Base-by-base conservation (phyloP, 2,113 vertebrate species). In the Syngnathus typhle region DNA sequence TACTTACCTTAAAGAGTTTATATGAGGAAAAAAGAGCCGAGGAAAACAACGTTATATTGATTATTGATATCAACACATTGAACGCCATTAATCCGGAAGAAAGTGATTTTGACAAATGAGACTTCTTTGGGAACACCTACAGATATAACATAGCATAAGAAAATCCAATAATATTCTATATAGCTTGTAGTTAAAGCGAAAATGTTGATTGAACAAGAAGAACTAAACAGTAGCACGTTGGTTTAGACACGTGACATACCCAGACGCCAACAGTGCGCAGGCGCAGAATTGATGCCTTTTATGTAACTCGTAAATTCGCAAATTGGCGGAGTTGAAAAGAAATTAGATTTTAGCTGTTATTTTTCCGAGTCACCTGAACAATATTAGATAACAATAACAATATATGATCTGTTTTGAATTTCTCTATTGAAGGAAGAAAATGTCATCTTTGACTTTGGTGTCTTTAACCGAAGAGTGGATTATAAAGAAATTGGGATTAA, bases 401-500 rank as follows among this genome's bases (percentile, higher is more conserved):
- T 56, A 56, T 56, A 56, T 56, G 32, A 13, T 36, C 13, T 1
- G 23, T 36, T 36, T 7, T 56, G 6, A 32, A 12, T 51, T 6
- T 0, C 27, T 32, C 27, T 3, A 0, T 32, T 32, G 3, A 32
- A 32, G 11, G 41, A 4, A 36, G 3, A 36, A 36, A 18, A 94
- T 94, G 94, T 93, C 93, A 89, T 81, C 81, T 21, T 73, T 68
- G 70, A 68, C 73, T 82, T 70, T 88, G 72, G 76, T 76, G 21
- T 82, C 78, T 4, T 65, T 92, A 70, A 85, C 89, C 18, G 94
- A 94, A 82, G 86, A 88, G 12, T 91, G 84, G 82, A 84, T 95
- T 60, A 87, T 91, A 13, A 85, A 91, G 10, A 85, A 70, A 70
- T 60, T 92, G 43, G 72, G 81, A 1, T 59, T 94, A 52, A 84